Conservation (phyloP, 2,888 invertebrate species). For the Electrophaes corylata region DNA sequence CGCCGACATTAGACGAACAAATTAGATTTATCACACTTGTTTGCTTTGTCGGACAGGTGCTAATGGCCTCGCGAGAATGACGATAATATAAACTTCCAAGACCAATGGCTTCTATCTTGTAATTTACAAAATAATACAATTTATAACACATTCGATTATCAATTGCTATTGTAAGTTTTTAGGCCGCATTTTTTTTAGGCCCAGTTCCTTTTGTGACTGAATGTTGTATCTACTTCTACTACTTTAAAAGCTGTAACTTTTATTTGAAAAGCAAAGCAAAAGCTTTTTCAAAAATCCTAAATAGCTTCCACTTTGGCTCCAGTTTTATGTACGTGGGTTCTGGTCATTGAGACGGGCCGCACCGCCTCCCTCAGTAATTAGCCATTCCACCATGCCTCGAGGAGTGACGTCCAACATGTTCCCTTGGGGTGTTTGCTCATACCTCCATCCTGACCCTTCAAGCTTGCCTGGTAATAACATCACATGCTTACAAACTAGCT, state of each 20-base stretch:
- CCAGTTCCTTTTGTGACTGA: no score
- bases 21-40: constrained; percentile 75
- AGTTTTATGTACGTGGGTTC: constrained; percentile 35
- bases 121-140: no score
- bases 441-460: constrained; percentile 25
- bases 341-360: constrained; percentile 32
- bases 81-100: constrained; percentile 31
- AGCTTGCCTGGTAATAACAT: constrained; percentile 23
- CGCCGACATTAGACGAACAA: constrained; percentile 68
- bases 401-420: constrained; percentile 43
- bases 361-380: constrained; percentile 55
- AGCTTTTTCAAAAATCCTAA: constrained; percentile 4
- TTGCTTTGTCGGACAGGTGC: constrained; percentile 69
- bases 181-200: no score
- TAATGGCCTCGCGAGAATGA: constrained; percentile 59
- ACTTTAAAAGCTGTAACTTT: neutral
- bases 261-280: neutral
- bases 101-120: neutral
- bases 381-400: constrained; percentile 41
- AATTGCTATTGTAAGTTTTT: no score
- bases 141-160: no score
- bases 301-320: constrained; percentile 18
- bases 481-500: constrained; percentile 24
- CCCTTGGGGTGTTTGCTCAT: constrained; percentile 36
- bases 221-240: no score